phyloP scores from a whole-genome alignment of 1,140 invertebrate genomes.

The Drosophila paulistorum region DNA sequence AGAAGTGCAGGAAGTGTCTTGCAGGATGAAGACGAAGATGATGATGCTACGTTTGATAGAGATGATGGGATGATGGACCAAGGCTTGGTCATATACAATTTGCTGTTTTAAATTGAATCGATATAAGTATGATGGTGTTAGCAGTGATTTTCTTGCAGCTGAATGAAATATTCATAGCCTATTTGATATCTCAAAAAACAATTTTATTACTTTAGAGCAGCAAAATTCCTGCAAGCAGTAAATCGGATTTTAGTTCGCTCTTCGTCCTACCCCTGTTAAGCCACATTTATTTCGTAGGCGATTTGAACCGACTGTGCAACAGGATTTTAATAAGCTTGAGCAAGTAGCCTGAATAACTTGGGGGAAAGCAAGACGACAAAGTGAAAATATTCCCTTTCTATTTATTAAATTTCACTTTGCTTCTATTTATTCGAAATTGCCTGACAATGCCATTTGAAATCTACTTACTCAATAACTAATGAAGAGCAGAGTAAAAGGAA shows the following conservation, averaged over 20 bases:
- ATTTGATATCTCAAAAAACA: not conserved
- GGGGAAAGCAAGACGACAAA: not conserved
- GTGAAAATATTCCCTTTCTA: not conserved
- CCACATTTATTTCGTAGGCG: conserved; percentile 6
- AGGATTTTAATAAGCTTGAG: conserved; percentile 21
- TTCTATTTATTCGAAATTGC: not conserved
- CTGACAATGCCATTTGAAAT: not conserved
- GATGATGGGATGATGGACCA: not conserved
- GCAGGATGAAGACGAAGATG: conserved; percentile 6
- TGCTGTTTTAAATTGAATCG: not conserved
- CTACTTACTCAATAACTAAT: conserved; percentile 18
- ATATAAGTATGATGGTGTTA: conserved; percentile 19
- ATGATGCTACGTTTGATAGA: conserved; percentile 7
- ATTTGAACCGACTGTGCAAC: not conserved
- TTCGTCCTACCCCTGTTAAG: not conserved
- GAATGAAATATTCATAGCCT: not conserved
- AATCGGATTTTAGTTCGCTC: conserved; percentile 22
- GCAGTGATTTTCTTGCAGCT: conserved; percentile 28
- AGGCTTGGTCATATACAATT: not conserved
- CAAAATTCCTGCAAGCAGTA: not conserved
- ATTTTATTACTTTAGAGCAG: conserved; percentile 27
- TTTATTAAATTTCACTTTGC: conserved; percentile 2
- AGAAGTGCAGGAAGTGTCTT: conserved; percentile 8
- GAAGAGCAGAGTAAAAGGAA: not conserved
- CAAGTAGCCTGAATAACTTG: too few relatives aligned